Conservation (phyloP, 2,797 vertebrate species). For the Periparus ater region DNA sequence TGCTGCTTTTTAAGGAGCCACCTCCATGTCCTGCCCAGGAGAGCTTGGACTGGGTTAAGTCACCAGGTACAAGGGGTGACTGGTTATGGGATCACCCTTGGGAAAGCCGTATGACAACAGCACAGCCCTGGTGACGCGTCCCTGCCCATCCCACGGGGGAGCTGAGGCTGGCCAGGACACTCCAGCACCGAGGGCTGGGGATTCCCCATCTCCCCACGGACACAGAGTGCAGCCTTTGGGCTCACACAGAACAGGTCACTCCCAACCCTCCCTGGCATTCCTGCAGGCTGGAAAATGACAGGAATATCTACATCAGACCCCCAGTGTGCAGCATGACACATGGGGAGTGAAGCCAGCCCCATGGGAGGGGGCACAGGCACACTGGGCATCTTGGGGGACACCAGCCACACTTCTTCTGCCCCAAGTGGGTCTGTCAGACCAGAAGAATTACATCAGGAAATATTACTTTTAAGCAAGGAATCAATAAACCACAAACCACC, state of each 20-base stretch:
- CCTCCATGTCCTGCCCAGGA: neutral
- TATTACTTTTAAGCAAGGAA: neutral
- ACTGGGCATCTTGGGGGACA: neutral
- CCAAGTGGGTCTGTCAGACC: neutral
- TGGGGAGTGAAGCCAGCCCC: accelerated
- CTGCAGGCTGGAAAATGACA: neutral
- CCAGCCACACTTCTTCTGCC: neutral
- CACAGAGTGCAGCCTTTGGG: accelerated
- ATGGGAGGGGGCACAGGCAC: neutral
- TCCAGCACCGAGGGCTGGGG: accelerated
- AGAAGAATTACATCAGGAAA: neutral
- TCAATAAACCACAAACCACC: neutral
- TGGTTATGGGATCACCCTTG: neutral
- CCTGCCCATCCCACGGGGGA: neutral
- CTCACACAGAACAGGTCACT: accelerated
- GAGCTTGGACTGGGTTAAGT: accelerated
- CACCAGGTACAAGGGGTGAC: accelerated
- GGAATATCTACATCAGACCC: neutral
- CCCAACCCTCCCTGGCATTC: neutral
- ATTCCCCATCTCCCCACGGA: accelerated
- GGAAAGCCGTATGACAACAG: neutral
- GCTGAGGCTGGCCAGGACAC: neutral
- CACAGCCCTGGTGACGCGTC: accelerated
- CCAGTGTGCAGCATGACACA: neutral
- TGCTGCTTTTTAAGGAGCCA: neutral